Base-by-base conservation (phyloP, 2,888 invertebrate species). In the Mythimna vitellina region DNA sequence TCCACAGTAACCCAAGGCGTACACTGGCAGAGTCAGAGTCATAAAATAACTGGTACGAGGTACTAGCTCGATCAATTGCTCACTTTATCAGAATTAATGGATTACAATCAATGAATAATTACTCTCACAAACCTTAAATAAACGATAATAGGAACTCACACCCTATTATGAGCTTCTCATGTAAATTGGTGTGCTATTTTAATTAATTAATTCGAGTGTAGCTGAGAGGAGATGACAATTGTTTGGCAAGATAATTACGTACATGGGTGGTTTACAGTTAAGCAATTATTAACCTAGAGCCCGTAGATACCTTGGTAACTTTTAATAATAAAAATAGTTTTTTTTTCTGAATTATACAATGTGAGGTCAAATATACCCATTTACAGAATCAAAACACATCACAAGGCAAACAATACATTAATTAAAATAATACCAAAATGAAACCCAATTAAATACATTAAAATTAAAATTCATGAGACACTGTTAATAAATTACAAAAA, bases 21-120 rank as follows among this genome's bases (percentile, higher is more conserved):
- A 25, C n/a, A 56, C 17, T 56, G 73, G 54, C 51, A 56, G 62
- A 65, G 62, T 60, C 51, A 56, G 62, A 65, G 62, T 60, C 63
- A 60, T 68, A 69, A 83, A 83, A 73, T 73, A 65, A 67, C 73
- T 80, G 65, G 63, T 64, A 53, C n/a, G 63, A 80, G 51, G 65
- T 65, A 73, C 58, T 60, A 61, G 56, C 61, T 68, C 54, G 65
- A 58, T 69, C 69, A 74, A 76, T 60, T 70, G 49, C 65, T 69
- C 65, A 74, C 71, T 73, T 83, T 70, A 71, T 86, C 70, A 76
- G 60, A 80, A 80, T 80, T 76, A 67, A 63, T 73, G 57, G 66
- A 83, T 85, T 46, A 46, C 46, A 76, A 76, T 72, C 81, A 80
- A 86, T 71, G 64, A 77, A 66, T 86, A 85, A 79, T 85, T 83